These are phyloP conservation scores for Lepidocolaptes lacrymiger DNA, from an alignment of 2,797 vertebrate species.

Conservation along the genomic window DNA sequence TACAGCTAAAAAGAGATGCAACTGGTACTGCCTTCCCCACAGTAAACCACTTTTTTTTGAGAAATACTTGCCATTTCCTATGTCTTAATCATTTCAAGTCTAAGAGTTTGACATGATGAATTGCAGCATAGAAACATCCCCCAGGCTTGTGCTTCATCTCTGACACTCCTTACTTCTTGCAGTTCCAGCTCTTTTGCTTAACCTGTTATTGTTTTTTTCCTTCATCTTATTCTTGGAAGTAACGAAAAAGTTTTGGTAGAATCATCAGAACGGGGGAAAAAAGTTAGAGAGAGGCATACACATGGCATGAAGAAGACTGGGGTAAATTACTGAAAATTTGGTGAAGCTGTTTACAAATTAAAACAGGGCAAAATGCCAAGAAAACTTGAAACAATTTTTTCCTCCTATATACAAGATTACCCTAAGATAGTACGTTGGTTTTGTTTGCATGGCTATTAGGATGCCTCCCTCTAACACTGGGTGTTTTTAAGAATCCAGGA, in stretches of 20 bases:
- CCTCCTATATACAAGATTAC: background rate
- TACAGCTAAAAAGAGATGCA: background rate
- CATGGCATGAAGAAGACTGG: background rate
- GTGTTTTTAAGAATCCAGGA: background rate
- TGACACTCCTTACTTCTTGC: background rate
- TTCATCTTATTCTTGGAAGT: background rate
- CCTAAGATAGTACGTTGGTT: background rate
- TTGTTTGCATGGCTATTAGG: background rate
- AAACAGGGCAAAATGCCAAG: background rate
- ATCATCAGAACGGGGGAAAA: background rate
- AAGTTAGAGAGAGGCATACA: background rate
- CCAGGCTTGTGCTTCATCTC: background rate
- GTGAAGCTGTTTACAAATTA: background rate
- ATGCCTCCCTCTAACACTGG: background rate
- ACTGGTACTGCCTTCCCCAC: background rate
- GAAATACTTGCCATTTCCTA: background rate
- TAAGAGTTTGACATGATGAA: background rate
- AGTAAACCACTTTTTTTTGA: background rate
- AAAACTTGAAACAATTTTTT: background rate
- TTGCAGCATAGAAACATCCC: background rate
- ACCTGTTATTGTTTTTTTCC: background rate
- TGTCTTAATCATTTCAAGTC: background rate
- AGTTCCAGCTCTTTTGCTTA: background rate
- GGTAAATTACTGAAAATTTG: background rate
- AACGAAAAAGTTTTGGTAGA: background rate